Conservation (phyloP, 2,797 vertebrate species). For the Podarcis lilfordi region DNA sequence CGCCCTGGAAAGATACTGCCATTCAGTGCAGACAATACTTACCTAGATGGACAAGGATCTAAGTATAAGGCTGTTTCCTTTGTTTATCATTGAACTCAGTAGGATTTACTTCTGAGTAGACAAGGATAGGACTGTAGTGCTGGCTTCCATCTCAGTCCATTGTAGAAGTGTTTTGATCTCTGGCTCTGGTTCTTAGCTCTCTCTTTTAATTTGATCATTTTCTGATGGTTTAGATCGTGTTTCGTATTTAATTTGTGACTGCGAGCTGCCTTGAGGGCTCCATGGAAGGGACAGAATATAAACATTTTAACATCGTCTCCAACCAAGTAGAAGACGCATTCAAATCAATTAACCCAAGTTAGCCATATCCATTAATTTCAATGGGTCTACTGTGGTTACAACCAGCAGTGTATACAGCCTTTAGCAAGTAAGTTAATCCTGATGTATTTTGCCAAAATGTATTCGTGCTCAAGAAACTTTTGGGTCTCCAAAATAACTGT, state of each 20-base stretch:
- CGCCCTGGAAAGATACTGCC: too few relatives aligned
- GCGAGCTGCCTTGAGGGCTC: not conserved
- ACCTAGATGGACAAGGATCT: too few relatives aligned
- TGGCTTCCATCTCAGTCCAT: not conserved
- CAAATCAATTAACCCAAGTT: too few relatives aligned
- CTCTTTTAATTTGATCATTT: not conserved
- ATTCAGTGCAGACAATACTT: too few relatives aligned
- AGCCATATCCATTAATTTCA: too few relatives aligned
- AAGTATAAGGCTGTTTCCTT: too few relatives aligned
- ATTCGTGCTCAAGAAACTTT: not conserved
- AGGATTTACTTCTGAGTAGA: not conserved
- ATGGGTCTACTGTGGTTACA: too few relatives aligned
- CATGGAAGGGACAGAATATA: not conserved
- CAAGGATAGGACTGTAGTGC: not conserved
- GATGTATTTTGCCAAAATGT: not conserved
- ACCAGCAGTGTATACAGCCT: too few relatives aligned
- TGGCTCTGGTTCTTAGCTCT: not conserved
- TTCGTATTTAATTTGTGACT: not conserved
- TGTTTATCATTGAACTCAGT: not conserved
- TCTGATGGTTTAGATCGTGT: not conserved
- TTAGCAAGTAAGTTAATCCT: not conserved
- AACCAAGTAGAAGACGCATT: too few relatives aligned
- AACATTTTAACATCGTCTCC: not conserved
- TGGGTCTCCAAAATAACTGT: constrained; percentile 9
- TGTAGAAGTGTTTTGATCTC: not conserved